These are phyloP conservation scores for Lagria hirta DNA, from an alignment of 2,888 invertebrate species.

Conservation along the genomic window DNA sequence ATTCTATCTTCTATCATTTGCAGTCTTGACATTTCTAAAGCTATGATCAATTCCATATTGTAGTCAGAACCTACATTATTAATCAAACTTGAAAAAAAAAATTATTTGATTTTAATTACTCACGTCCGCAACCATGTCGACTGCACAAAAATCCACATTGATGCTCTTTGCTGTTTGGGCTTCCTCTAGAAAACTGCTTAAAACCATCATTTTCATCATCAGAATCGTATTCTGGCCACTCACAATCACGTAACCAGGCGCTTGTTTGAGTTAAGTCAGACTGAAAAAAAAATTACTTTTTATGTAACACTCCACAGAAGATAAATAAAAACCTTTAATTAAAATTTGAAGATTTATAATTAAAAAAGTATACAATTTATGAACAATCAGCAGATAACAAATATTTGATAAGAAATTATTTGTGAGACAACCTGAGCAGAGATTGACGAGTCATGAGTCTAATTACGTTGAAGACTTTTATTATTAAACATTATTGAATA, in stretches of 20 bases:
- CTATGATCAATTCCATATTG: conserved; percentile 66
- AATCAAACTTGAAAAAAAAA: conserved; percentile 1
- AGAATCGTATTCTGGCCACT: conserved; percentile 64
- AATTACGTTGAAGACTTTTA: no score
- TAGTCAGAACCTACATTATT: conserved; percentile 52
- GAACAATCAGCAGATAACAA: conserved; percentile 10
- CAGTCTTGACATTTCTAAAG: conserved; percentile 67
- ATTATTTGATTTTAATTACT: conserved; percentile 26
- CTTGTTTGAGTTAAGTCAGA: conserved; percentile 54
- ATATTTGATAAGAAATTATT: background rate
- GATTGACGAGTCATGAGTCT: no score
- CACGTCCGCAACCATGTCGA: conserved; percentile 48
- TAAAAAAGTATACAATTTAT: conserved; percentile 5
- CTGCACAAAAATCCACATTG: conserved; percentile 60
- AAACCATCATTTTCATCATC: conserved; percentile 55
- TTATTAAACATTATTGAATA: no score
- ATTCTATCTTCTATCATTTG: conserved; percentile 66
- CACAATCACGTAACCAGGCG: conserved; percentile 58
- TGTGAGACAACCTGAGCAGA: no score
- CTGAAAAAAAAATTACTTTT: no score
- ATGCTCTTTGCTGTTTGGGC: conserved; percentile 51
- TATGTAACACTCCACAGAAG: no score
- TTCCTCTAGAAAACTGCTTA: conserved; percentile 40
- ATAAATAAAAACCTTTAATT: no score
- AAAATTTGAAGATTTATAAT: conserved; percentile 7